A percentile compares a stretch with the other conserved stretches of the same genome.
Conservation (phyloP, 2,888 invertebrate species). For the Caenorhabditis zanzibari region DNA sequence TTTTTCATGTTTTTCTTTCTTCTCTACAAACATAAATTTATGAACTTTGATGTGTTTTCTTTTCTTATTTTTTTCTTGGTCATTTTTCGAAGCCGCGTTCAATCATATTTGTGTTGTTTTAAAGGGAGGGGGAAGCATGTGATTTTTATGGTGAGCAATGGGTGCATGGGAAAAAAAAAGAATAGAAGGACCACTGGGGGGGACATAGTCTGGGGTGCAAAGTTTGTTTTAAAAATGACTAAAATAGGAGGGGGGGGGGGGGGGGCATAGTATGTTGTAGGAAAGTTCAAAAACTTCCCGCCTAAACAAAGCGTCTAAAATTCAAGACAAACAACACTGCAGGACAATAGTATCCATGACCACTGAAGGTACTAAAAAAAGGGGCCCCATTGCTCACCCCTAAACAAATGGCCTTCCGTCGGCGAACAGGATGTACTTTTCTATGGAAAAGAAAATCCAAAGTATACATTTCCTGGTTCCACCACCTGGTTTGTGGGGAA, state of each 20-base stretch:
- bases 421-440: slow-evolving; percentile 21
- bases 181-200: not conserved
- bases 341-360: not conserved
- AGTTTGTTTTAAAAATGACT: too few species aligned
- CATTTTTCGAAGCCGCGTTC: not conserved
- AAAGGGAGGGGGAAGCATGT: not conserved
- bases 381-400: not conserved
- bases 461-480: slow-evolving; percentile 26
- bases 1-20: not conserved
- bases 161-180: not conserved
- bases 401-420: not conserved
- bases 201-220: not conserved
- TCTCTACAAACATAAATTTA: slow-evolving; percentile 5
- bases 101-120: slow-evolving; percentile 9
- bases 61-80: slow-evolving; percentile 9
- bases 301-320: too few species aligned
- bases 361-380: not conserved
- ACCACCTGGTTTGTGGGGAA: not conserved
- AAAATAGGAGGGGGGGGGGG: too few species aligned
- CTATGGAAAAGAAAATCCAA: not conserved
- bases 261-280: too few species aligned
- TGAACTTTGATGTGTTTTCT: slow-evolving; percentile 35
- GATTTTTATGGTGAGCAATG: not conserved
- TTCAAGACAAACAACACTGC: too few species aligned
- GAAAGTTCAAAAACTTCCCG: too few species aligned